Evolutionary conservation across 2,888 invertebrate genomes (phyloP).

Genomic region (Tenthredo livida): DNA sequence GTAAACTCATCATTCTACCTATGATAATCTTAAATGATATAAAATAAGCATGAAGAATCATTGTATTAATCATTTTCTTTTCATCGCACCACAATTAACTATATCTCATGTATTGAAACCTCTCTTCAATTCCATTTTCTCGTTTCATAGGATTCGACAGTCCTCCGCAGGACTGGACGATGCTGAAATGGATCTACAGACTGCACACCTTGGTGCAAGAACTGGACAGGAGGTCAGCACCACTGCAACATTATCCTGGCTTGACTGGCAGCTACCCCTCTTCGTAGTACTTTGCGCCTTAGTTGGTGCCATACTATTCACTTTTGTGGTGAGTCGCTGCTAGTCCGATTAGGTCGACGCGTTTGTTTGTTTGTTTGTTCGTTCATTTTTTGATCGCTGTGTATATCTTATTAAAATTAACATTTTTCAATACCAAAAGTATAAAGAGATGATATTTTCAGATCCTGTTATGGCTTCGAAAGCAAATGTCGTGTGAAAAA

Average conservation of each 20-base stretch:
- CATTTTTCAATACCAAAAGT: too few relatives aligned
- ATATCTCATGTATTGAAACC: too few relatives aligned
- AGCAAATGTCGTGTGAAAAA: constrained; percentile 78
- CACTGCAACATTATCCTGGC: constrained; percentile 73
- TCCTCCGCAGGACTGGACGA: constrained; percentile 77
- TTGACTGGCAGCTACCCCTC: constrained; percentile 74
- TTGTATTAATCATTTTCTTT: not conserved
- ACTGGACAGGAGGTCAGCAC: constrained; percentile 73
- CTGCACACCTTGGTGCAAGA: constrained; percentile 70
- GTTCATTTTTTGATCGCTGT: not conserved
- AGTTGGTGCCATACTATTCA: constrained; percentile 75
- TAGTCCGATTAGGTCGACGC: not conserved
- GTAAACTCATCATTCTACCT: constrained; percentile 61
- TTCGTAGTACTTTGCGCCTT: constrained; percentile 75
- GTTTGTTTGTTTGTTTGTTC: not conserved
- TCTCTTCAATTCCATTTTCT: too few relatives aligned
- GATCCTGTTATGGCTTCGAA: constrained; percentile 77
- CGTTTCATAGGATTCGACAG: constrained; percentile 72
- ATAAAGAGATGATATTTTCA: constrained; percentile 59
- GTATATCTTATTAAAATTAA: not conserved
- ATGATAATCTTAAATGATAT: not conserved
- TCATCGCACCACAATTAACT: too few relatives aligned
- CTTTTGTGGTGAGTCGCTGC: constrained; percentile 73
- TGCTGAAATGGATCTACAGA: constrained; percentile 77
- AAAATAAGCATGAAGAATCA: not conserved